A percentile compares a stretch with the other conserved stretches of the same genome.
These are phyloP conservation scores for Scophthalmus maximus DNA, from an alignment of 2,113 vertebrate genomes.

Conservation along the genomic window DNA sequence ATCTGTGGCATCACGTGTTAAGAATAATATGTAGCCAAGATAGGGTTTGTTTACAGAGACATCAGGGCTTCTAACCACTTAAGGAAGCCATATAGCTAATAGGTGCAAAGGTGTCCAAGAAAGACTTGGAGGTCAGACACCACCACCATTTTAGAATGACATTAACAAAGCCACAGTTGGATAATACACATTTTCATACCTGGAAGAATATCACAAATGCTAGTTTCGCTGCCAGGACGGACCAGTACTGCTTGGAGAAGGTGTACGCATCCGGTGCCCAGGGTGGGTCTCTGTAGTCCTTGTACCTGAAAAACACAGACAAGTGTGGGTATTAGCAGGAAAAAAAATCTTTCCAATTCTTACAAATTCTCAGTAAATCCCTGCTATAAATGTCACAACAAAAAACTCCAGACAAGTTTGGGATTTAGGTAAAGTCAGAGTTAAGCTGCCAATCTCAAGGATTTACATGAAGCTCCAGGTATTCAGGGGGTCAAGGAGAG, in stretches of 20 bases:
- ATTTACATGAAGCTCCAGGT: slow-evolving; percentile 30
- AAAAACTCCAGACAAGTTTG: slow-evolving; percentile 3
- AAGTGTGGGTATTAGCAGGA: neutral
- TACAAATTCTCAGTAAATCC: neutral
- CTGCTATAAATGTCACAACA: too few species aligned
- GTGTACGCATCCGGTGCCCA: slow-evolving; percentile 91
- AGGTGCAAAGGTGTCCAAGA: slow-evolving; percentile 84
- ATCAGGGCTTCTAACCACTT: too few species aligned
- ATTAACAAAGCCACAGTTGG: neutral
- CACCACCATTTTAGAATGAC: neutral
- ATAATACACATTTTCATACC: slow-evolving; percentile 77
- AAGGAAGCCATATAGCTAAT: too few species aligned
- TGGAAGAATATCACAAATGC: slow-evolving; percentile 98
- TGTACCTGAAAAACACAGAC: slow-evolving; percentile 86
- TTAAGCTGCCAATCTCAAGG: slow-evolving; percentile 41
- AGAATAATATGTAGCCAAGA: too few species aligned
- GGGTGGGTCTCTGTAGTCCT: slow-evolving; percentile 96
- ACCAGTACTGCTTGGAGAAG: slow-evolving; percentile 97
- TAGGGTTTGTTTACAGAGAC: too few species aligned
- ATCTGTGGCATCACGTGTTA: too few species aligned
- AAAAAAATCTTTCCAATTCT: neutral
- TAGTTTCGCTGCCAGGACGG: slow-evolving; percentile 91
- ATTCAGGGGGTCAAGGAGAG: slow-evolving; percentile 43
- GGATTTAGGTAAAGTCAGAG: slow-evolving; percentile 24
- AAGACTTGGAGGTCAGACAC: slow-evolving; percentile 74